Evolutionary conservation across 2,797 vertebrate species (phyloP).

Genomic region (Aplochiton taeniatus): DNA sequence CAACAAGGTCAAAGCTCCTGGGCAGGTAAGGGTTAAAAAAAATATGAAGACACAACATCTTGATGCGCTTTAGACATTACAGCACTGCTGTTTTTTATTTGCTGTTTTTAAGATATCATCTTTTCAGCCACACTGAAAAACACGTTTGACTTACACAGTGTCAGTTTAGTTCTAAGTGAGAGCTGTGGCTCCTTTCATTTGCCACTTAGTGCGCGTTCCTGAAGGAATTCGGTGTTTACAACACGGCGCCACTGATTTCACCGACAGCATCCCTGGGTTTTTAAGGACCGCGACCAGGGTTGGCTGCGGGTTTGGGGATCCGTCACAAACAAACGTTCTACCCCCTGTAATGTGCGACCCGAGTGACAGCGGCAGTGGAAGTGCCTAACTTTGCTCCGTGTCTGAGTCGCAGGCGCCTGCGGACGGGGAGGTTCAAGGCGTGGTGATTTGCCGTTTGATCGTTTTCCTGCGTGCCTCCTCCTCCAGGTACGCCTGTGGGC

Average conservation of each 20-base stretch:
- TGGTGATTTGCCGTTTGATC: slow-evolving; percentile 37
- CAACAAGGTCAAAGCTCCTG: slow-evolving; percentile 58
- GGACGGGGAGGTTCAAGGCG: slow-evolving; percentile 24
- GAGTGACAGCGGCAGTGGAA: neutral
- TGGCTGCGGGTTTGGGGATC: neutral
- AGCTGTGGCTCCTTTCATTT: too few relatives aligned
- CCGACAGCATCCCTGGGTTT: too few relatives aligned
- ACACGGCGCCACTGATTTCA: too few relatives aligned
- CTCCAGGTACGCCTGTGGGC: slow-evolving; percentile 46
- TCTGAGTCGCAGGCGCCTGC: slow-evolving; percentile 21
- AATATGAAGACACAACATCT: too few relatives aligned
- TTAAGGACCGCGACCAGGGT: neutral
- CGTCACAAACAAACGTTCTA: neutral
- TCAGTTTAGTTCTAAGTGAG: too few relatives aligned
- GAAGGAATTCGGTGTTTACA: too few relatives aligned
- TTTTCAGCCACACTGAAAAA: too few relatives aligned
- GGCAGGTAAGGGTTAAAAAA: slow-evolving; percentile 71
- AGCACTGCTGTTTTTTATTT: too few relatives aligned
- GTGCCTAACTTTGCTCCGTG: slow-evolving; percentile 24
- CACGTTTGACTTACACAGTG: too few relatives aligned
- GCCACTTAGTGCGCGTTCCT: too few relatives aligned
- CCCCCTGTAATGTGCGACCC: neutral
- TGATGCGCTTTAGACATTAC: too few relatives aligned
- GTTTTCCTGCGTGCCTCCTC: slow-evolving; percentile 35
- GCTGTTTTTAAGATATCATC: too few relatives aligned